A percentile compares a stretch with the other conserved stretches of the same genome.
phyloP scores from a whole-genome alignment of 2,888 invertebrate species.

The Gerris lacustris region DNA sequence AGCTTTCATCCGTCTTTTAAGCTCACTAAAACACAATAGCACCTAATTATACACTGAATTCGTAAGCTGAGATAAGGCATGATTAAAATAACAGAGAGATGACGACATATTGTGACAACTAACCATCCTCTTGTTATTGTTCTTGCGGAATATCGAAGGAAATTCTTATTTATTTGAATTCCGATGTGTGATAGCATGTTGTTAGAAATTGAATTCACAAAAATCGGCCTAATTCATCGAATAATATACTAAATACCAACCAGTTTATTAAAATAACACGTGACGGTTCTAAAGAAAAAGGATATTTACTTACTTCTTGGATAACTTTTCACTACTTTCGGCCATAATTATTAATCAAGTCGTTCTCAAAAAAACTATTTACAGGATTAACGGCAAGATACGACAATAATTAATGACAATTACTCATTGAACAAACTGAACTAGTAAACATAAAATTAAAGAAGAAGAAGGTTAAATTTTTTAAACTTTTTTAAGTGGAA shows the following conservation, averaged over 20 bases:
- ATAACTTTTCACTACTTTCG: constrained; percentile 48
- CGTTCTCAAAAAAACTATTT: no score
- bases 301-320: constrained; percentile 51
- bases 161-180: neutral
- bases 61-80: no score
- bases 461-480: no score
- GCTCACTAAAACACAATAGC: constrained; percentile 54
- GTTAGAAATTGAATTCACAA: no score
- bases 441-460: no score
- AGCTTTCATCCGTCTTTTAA: constrained; percentile 80
- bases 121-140: neutral
- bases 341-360: constrained; percentile 40
- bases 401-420: no score
- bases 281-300: constrained; percentile 14
- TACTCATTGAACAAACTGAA: no score
- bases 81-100: neutral
- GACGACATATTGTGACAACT: neutral
- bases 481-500: no score
- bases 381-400: no score
- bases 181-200: neutral
- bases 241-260: neutral
- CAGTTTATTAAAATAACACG: constrained; percentile 14
- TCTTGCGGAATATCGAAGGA: neutral
- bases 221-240: no score
- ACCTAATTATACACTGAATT: no score